These are phyloP conservation scores for Gobiocypris rarus DNA, from an alignment of 2,113 vertebrate species.

Conservation along the genomic window DNA sequence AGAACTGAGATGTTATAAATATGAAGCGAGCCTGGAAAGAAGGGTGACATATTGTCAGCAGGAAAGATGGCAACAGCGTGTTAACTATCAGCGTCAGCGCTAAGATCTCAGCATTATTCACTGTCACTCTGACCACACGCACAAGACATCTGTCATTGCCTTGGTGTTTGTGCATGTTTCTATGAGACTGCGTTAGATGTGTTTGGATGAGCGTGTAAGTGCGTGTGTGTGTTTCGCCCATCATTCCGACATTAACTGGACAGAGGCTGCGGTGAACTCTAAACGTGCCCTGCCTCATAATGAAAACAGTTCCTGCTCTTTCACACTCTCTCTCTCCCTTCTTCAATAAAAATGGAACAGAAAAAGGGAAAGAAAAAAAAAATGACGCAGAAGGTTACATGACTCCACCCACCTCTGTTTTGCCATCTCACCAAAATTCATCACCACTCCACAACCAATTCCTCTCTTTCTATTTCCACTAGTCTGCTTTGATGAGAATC, in stretches of 20 bases:
- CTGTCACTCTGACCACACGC: slow-evolving; percentile 31
- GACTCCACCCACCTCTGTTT: not conserved
- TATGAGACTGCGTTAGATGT: slow-evolving; percentile 20
- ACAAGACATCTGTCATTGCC: slow-evolving; percentile 37
- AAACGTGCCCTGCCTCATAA: slow-evolving; percentile 57
- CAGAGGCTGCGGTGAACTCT: slow-evolving; percentile 55
- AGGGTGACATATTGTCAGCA: slow-evolving; percentile 19
- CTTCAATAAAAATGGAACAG: slow-evolving; percentile 18
- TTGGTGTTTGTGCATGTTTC: slow-evolving; percentile 33
- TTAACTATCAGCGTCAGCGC: slow-evolving; percentile 30
- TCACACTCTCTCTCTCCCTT: slow-evolving; percentile 1
- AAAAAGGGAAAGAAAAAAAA: not conserved
- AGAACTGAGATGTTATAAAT: slow-evolving; percentile 26
- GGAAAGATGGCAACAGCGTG: slow-evolving; percentile 32
- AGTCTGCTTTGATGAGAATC: slow-evolving; percentile 50
- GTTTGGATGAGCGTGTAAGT: slow-evolving; percentile 6
- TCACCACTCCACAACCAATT: not conserved
- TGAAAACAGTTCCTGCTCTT: slow-evolving; percentile 44
- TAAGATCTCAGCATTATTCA: slow-evolving; percentile 24
- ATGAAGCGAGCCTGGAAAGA: slow-evolving; percentile 1
- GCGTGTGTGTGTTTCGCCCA: slow-evolving; percentile 36
- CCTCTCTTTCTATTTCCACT: slow-evolving; percentile 31
- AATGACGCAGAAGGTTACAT: not conserved
- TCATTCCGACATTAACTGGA: slow-evolving; percentile 57
- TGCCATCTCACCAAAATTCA: not conserved